A percentile compares a stretch with the other conserved stretches of the same genome.
Evolutionary conservation across 2,888 invertebrate species (phyloP).

Genomic region (Nomada hirtipes): DNA sequence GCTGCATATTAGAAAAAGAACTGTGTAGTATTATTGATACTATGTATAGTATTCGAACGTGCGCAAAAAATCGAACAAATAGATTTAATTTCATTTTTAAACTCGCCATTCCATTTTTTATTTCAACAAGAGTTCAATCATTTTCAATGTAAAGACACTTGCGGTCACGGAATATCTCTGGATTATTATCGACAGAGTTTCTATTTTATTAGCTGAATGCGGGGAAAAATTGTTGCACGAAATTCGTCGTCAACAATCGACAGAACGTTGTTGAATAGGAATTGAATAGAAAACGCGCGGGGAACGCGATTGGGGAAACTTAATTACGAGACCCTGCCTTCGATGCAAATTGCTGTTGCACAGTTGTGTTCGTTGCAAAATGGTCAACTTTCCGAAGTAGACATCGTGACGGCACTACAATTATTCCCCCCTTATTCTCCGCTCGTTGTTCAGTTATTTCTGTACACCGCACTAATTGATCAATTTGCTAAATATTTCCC

Average conservation of each 20-base stretch:
- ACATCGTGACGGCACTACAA: conserved; percentile 15
- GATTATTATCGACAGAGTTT: too few species aligned
- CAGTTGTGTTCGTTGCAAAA: conserved; percentile 33
- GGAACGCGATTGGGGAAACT: conserved; percentile 42
- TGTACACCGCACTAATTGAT: not conserved
- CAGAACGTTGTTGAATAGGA: conserved; percentile 29
- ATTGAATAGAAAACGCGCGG: conserved; percentile 41
- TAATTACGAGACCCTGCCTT: conserved; percentile 40
- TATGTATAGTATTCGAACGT: too few species aligned
- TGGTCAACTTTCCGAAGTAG: conserved; percentile 16
- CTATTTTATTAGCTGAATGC: too few species aligned
- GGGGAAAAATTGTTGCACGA: not conserved
- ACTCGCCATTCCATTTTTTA: too few species aligned
- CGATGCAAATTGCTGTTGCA: conserved; percentile 48
- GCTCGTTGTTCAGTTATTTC: conserved; percentile 1
- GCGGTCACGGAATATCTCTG: too few species aligned
- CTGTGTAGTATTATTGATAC: too few species aligned
- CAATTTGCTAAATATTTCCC: not conserved
- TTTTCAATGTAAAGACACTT: too few species aligned
- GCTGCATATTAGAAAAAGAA: too few species aligned
- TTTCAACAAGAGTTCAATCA: too few species aligned
- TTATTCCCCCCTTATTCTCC: conserved; percentile 5
- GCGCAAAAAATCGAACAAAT: too few species aligned
- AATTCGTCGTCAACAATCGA: not conserved
- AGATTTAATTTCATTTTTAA: too few species aligned